Base-by-base conservation (phyloP, 2,888 invertebrate genomes). In the Atrina japonica region DNA sequence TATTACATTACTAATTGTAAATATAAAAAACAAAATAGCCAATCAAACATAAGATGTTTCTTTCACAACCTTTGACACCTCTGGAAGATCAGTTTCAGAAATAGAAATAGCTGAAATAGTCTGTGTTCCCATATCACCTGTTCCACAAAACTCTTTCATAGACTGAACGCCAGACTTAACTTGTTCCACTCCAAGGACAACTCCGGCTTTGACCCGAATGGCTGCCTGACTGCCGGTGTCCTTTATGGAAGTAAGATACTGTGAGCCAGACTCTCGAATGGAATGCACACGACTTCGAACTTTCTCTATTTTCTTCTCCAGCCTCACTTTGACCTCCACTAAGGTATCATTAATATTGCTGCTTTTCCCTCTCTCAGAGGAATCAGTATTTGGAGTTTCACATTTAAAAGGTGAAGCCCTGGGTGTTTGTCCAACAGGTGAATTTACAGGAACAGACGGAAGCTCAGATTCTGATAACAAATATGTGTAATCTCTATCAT, bases 71-170 rank as follows among this genome's bases (percentile, higher is more conserved):
- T n/a, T n/a, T n/a, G n/a, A n/a, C n/a, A n/a, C n/a, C n/a, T n/a
- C n/a, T n/a, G n/a, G n/a, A 35, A 7, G 5, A 11, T 35, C 35
- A 5, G 5, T 5, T 35, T 35, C 35, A 35, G 35, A 35, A 7
- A 89, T 80, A 0, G 89, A 88, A 0, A 88, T 75, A 68, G 85
- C 86, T 18, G 89, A 89, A 5, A 89, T 80, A 5, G 89, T 89
- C 49, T 88, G 87, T 0, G 78, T 75, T 3, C 87, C 85, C 84
- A 89, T 86, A 53, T 88, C 87, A 11, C 89, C 88, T 0, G 88
- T 88, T 16, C 88, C 88, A 68, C 89, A 89, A 23, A 89, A 83
- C 73, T 89, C 88, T 53, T 86, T 86, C 74, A 89, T 85, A 41
- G 88, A 88, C 80, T 84, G 86, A 14, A 87, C 85, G 23, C 85